Conservation (phyloP, 92 coral and sea anemone genomes). For the Palythoa caribaeorum region DNA sequence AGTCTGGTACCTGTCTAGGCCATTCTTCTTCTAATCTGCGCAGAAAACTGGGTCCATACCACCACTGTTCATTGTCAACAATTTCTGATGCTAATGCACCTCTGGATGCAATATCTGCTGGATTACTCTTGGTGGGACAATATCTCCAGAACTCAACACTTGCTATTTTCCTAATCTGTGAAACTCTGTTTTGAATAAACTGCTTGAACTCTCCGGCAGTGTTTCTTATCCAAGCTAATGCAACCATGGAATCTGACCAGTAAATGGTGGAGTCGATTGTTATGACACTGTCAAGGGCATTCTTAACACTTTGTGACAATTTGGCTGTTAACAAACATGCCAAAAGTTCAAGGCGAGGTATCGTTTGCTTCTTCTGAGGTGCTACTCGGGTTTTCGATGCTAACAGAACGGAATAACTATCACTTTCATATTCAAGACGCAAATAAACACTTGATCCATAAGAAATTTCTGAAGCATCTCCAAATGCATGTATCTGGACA, state of each 20-base stretch:
- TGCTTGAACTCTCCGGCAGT: constrained; percentile 51
- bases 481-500: constrained; percentile 47
- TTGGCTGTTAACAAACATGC: too few relatives aligned
- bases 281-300: too few relatives aligned
- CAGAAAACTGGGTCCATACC: constrained; percentile 58
- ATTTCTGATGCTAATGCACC: constrained; percentile 55
- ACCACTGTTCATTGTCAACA: constrained; percentile 51
- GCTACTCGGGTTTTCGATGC: constrained; percentile 52
- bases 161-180: constrained; percentile 46
- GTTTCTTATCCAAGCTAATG: too few relatives aligned
- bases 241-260: too few relatives aligned
- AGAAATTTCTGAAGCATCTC: constrained; percentile 35
- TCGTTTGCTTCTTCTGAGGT: constrained; percentile 6
- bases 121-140: constrained; percentile 55
- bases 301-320: too few relatives aligned
- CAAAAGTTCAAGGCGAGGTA: neutral
- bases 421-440: constrained; percentile 12
- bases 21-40: constrained; percentile 19
- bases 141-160: too few relatives aligned
- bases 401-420: neutral
- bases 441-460: constrained; percentile 42
- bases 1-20: constrained; percentile 10
- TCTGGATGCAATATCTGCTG: constrained; percentile 65
- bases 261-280: too few relatives aligned
- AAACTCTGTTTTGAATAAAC: neutral